Conservation (phyloP, 2,888 invertebrate species). For the Lycophotia porphyrea region DNA sequence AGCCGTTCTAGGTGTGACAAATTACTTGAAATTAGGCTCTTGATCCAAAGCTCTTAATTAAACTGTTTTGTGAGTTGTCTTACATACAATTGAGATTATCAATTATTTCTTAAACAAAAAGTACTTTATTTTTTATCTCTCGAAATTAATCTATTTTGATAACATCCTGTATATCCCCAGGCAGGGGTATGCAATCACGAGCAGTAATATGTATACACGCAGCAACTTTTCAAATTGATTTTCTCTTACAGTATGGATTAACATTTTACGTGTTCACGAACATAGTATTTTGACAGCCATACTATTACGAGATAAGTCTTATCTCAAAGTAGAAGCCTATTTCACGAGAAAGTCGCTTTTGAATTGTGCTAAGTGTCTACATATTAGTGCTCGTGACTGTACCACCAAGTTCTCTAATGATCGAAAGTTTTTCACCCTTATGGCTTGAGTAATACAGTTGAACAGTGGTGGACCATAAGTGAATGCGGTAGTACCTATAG, state of each 20-base stretch:
- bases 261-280: too few species aligned
- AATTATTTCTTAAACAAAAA: neutral
- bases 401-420: neutral
- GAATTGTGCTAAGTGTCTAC: too few species aligned
- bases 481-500: neutral
- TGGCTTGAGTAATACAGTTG: neutral
- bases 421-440: neutral
- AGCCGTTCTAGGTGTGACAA: neutral
- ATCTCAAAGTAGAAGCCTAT: too few species aligned
- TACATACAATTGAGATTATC: neutral
- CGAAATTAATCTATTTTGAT: neutral
- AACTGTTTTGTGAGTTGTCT: neutral
- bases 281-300: too few species aligned
- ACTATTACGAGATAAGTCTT: too few species aligned
- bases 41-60: conserved; percentile 1
- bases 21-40: conserved; percentile 18
- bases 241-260: too few species aligned
- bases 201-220: too few species aligned
- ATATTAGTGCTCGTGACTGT: too few species aligned
- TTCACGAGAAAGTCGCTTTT: too few species aligned
- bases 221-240: too few species aligned
- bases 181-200: too few species aligned
- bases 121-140: too few species aligned
- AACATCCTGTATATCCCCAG: neutral
- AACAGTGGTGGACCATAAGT: neutral